Conservation (phyloP, 1,140 invertebrate species). For the Diachasmimorpha longicaudata region DNA sequence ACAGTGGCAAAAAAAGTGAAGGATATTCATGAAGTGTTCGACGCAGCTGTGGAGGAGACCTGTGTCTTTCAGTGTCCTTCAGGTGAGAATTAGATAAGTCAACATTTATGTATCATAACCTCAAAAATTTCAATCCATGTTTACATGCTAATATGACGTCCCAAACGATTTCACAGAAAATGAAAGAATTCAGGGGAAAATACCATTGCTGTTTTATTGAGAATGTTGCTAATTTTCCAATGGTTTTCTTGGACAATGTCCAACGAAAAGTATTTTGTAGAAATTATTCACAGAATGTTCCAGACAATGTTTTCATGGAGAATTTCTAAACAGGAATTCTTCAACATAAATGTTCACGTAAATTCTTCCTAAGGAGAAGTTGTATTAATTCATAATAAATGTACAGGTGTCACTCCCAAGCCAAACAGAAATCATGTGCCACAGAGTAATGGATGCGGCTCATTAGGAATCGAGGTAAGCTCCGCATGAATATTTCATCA, state of each 20-base stretch:
- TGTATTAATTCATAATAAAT: neutral
- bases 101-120: constrained; percentile 20
- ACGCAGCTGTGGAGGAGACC: constrained; percentile 82
- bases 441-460: constrained; percentile 82
- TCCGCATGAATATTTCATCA: neutral
- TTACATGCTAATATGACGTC: too few species aligned
- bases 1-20: constrained; percentile 78
- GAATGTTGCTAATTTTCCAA: too few species aligned
- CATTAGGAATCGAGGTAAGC: constrained; percentile 65
- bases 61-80: constrained; percentile 78
- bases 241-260: too few species aligned
- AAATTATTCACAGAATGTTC: too few species aligned
- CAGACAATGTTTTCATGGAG: too few species aligned
- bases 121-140: neutral
- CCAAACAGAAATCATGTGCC: constrained; percentile 77
- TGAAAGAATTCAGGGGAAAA: too few species aligned
- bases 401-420: constrained; percentile 70
- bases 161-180: too few species aligned
- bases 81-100: constrained; percentile 60
- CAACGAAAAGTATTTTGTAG: too few species aligned
- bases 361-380: too few species aligned
- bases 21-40: constrained; percentile 80
- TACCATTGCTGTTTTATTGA: too few species aligned
- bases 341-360: too few species aligned
- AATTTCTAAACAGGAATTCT: too few species aligned